These are phyloP conservation scores for Cotesia typhae DNA, from an alignment of 1,140 invertebrate species.

Conservation along the genomic window DNA sequence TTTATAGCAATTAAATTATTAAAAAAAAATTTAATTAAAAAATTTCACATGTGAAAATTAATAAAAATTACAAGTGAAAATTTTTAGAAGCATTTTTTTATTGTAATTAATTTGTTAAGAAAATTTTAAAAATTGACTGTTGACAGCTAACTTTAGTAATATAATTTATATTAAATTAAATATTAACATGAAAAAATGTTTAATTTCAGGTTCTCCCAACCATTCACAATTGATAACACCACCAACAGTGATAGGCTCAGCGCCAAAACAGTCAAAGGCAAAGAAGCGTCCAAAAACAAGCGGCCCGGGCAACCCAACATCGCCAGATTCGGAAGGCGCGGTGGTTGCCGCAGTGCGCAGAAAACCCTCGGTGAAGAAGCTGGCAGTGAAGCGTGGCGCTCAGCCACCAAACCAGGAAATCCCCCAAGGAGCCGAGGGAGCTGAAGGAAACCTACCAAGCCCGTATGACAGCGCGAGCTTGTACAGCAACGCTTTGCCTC, in stretches of 20 bases:
- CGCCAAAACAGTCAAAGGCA: slow-evolving; percentile 75
- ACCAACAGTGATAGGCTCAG: slow-evolving; percentile 78
- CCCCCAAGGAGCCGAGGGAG: slow-evolving; percentile 72
- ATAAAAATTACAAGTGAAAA: no score
- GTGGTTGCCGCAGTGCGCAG: slow-evolving; percentile 64
- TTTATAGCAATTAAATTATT: no score
- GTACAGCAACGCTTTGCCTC: slow-evolving; percentile 80
- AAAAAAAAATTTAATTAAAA: no score
- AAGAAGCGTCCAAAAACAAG: slow-evolving; percentile 75
- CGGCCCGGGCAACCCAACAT: slow-evolving; percentile 69
- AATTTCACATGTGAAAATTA: no score
- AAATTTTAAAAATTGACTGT: no score
- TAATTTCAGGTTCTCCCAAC: slow-evolving; percentile 73
- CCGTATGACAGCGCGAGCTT: slow-evolving; percentile 81
- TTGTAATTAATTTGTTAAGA: no score
- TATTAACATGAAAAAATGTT: background rate
- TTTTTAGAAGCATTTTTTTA: no score
- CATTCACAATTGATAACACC: slow-evolving; percentile 81
- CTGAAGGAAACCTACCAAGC: slow-evolving; percentile 71
- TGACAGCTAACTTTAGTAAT: no score
- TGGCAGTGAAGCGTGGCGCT: slow-evolving; percentile 65
- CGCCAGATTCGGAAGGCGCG: slow-evolving; percentile 69
- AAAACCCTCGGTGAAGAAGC: slow-evolving; percentile 83
- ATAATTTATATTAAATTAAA: no score
- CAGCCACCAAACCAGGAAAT: slow-evolving; percentile 70